Percentiles rank a stretch among this genome's conserved stretches.
Conservation (phyloP, 2,797 vertebrate genomes). For the Darevskia nairensis region DNA sequence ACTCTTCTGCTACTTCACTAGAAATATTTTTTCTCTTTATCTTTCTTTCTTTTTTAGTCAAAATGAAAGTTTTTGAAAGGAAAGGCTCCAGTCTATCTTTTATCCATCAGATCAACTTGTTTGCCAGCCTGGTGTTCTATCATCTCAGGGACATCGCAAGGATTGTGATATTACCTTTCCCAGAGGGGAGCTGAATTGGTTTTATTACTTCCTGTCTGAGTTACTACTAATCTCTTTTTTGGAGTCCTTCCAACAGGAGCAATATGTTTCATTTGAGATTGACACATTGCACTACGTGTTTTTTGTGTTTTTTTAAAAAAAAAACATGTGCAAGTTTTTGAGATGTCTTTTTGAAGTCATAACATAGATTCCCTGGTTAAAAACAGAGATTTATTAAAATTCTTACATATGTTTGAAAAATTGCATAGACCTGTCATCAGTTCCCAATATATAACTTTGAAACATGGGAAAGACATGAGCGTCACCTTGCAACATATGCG, state of each 20-base stretch:
- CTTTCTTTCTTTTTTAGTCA: constrained; percentile 1
- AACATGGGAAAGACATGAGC: too few relatives aligned
- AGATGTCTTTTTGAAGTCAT: neutral
- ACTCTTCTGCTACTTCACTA: constrained; percentile 15
- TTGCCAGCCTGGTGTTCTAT: constrained; percentile 47
- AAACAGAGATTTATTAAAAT: neutral
- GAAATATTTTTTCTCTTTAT: constrained; percentile 12
- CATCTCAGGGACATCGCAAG: constrained; percentile 40
- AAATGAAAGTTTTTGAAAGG: constrained; percentile 42
- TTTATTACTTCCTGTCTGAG: constrained; percentile 67
- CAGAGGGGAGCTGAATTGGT: constrained; percentile 54
- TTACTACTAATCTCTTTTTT: constrained; percentile 57
- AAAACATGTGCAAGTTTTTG: constrained; percentile 29
- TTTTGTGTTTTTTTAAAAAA: neutral
- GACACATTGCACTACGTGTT: constrained; percentile 47
- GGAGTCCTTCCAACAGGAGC: constrained; percentile 57
- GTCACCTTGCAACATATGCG: neutral
- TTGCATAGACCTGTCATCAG: neutral
- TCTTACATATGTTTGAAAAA: neutral
- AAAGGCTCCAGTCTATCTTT: constrained; percentile 51
- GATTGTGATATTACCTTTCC: constrained; percentile 64
- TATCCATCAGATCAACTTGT: constrained; percentile 58
- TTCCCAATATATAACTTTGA: neutral
- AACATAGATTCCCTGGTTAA: too few relatives aligned
- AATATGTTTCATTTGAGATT: constrained; percentile 33